These are phyloP conservation scores for Fringilla coelebs DNA, from an alignment of 2,797 vertebrate species.

Conservation along the genomic window DNA sequence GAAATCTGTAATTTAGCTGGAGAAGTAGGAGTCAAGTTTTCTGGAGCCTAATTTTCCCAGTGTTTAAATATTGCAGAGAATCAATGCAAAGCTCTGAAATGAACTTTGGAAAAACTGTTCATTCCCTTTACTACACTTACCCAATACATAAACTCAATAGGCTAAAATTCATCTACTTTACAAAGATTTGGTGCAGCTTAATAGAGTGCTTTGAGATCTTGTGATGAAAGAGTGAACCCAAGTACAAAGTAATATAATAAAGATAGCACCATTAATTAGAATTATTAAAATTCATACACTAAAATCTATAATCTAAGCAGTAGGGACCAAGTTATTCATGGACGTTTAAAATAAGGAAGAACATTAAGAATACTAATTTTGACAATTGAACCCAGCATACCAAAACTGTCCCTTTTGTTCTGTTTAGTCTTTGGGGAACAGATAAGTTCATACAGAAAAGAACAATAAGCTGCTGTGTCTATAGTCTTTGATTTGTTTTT, in stretches of 20 bases:
- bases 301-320: conserved; percentile 32
- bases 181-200: background rate
- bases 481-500: background rate
- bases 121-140: background rate
- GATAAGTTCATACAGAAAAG: background rate
- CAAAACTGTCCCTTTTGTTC: background rate
- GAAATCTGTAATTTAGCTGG: conserved; percentile 30
- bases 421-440: background rate
- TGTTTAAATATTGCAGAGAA: conserved; percentile 28
- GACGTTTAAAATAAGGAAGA: conserved; percentile 3
- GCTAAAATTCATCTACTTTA: conserved; percentile 22
- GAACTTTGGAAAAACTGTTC: conserved; percentile 17
- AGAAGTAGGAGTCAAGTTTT: conserved; percentile 37
- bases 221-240: conserved; percentile 4
- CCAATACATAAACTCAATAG: background rate
- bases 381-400: background rate
- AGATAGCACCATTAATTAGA: background rate
- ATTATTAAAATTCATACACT: conserved; percentile 26
- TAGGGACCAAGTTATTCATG: background rate
- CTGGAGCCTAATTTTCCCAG: background rate
- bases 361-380: background rate
- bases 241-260: conserved; percentile 31
- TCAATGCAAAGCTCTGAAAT: conserved; percentile 10
- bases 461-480: background rate
- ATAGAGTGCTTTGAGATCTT: conserved; percentile 29